Conservation (phyloP, 2,888 invertebrate species). For the Leptopilina syphax region DNA sequence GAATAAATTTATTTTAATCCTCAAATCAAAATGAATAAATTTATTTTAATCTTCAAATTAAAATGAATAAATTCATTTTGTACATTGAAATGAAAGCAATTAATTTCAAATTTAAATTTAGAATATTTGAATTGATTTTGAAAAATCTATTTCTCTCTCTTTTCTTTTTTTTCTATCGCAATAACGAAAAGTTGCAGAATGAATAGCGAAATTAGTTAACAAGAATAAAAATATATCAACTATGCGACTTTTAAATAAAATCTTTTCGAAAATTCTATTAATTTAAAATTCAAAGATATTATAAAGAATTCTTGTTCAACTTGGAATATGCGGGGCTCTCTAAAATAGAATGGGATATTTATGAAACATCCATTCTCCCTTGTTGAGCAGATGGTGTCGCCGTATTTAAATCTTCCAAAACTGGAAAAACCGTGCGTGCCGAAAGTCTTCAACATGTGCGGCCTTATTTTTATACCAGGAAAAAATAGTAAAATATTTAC, state of each 20-base stretch:
- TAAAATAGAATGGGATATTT: conserved; percentile 31
- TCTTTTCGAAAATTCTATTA: neutral
- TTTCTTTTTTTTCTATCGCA: too few relatives aligned
- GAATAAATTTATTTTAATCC: too few relatives aligned
- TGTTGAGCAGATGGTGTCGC: conserved; percentile 6
- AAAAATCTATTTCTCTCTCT: too few relatives aligned
- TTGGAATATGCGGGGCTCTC: neutral
- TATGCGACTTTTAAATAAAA: too few relatives aligned
- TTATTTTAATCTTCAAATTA: too few relatives aligned
- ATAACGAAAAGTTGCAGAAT: too few relatives aligned
- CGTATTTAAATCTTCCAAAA: conserved; percentile 30
- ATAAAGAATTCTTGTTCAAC: neutral
- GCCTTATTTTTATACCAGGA: neutral
- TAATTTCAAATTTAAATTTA: too few relatives aligned
- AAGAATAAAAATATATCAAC: neutral
- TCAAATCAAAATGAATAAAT: too few relatives aligned
- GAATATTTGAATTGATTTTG: too few relatives aligned
- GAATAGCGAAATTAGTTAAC: neutral
- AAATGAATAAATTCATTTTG: too few relatives aligned
- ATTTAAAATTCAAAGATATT: neutral
- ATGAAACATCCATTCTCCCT: conserved; percentile 29
- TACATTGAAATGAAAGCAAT: too few relatives aligned
- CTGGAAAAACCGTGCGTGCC: conserved; percentile 33
- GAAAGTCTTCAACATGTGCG: conserved; percentile 21
- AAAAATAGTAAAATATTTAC: neutral